Conservation (phyloP, 2,797 vertebrate species). For the Poeciliopsis turneri region DNA sequence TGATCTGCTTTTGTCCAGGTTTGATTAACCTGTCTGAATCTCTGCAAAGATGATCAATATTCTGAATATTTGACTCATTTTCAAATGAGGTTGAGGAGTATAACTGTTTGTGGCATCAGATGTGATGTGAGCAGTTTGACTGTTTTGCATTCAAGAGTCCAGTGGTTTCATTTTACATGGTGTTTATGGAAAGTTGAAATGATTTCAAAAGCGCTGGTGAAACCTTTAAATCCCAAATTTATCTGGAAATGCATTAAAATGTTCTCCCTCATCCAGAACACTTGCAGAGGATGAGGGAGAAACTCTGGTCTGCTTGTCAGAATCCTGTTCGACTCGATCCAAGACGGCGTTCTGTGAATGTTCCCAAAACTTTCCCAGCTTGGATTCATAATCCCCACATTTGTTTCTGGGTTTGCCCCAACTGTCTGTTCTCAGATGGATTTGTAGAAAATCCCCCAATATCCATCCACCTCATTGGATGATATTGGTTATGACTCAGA, state of each 20-base stretch:
- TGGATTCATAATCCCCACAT: neutral
- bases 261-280: too few relatives aligned
- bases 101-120: neutral
- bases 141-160: neutral
- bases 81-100: neutral
- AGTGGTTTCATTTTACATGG: neutral
- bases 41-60: neutral
- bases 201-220: neutral
- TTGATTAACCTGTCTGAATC: neutral
- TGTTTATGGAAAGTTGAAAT: neutral
- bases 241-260: neutral
- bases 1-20: neutral
- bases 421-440: neutral
- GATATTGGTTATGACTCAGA: neutral
- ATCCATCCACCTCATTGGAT: neutral
- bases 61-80: neutral
- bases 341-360: neutral
- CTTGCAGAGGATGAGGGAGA: neutral
- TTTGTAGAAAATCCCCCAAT: constrained; percentile 1
- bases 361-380: constrained; percentile 2
- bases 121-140: neutral
- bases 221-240: neutral
- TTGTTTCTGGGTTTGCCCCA: neutral
- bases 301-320: neutral
- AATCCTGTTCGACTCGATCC: neutral